These are phyloP conservation scores for Labia minor DNA, from an alignment of 2,888 invertebrate genomes.

Conservation along the genomic window DNA sequence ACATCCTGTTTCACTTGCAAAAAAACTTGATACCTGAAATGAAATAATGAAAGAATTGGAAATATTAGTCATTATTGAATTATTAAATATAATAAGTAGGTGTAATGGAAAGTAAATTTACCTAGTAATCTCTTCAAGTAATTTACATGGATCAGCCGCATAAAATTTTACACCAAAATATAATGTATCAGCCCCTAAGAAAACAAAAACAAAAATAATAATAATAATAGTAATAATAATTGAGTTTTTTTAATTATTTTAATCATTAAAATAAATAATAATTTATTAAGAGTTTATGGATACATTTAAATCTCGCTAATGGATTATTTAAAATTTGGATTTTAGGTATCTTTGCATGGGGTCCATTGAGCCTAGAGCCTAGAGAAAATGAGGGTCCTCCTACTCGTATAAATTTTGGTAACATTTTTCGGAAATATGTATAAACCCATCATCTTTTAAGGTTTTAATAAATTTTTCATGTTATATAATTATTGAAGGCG, in stretches of 20 bases:
- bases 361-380: too few species aligned
- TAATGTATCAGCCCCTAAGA: conserved; percentile 50
- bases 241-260: background rate
- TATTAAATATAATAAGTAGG: background rate
- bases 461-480: too few species aligned
- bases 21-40: conserved; percentile 86
- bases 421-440: too few species aligned
- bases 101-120: conserved; percentile 33
- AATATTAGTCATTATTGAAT: background rate
- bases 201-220: conserved; percentile 20
- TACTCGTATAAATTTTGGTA: too few species aligned
- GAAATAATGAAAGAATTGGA: conserved; percentile 26
- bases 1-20: conserved; percentile 95
- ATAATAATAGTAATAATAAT: conserved; percentile 4
- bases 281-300: too few species aligned
- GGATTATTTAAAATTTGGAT: too few species aligned
- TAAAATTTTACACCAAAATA: conserved; percentile 97
- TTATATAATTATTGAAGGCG: too few species aligned
- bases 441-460: too few species aligned
- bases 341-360: too few species aligned
- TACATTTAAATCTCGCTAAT: too few species aligned
- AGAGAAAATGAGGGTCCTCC: too few species aligned
- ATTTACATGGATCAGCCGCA: conserved; percentile 91
- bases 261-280: too few species aligned
- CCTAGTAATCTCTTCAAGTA: conserved; percentile 93